Evolutionary conservation across 2,888 invertebrate genomes (phyloP).

Genomic region (Monochamus alternatus): DNA sequence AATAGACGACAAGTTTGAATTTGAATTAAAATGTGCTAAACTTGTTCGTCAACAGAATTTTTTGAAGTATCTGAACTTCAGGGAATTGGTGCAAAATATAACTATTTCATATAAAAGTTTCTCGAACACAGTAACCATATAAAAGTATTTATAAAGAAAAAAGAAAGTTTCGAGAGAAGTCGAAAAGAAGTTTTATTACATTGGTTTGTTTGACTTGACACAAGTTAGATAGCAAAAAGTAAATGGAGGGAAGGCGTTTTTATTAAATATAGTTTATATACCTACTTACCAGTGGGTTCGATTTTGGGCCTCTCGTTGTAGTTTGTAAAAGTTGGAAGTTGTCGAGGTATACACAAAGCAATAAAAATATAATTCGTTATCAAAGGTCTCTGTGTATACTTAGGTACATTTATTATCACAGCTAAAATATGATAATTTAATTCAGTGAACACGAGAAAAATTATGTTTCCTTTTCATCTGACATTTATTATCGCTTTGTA

Average conservation of each 20-base stretch:
- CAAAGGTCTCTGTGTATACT: too few relatives aligned
- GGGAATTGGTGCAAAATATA: constrained; percentile 22
- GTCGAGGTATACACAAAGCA: not conserved
- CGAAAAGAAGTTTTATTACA: constrained; percentile 32
- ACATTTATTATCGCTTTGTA: too few relatives aligned
- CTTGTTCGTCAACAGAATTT: not conserved
- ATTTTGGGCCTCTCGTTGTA: constrained; percentile 9
- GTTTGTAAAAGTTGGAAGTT: not conserved
- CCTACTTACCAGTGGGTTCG: not conserved
- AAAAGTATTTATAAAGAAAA: constrained; percentile 35
- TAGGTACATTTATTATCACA: too few relatives aligned
- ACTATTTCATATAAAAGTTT: constrained; percentile 36
- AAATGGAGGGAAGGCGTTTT: constrained; percentile 21
- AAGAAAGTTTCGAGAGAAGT: constrained; percentile 34
- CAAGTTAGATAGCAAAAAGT: constrained; percentile 14
- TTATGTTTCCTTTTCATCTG: too few relatives aligned
- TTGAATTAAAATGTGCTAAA: not conserved
- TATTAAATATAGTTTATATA: constrained; percentile 26
- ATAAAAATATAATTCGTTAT: too few relatives aligned
- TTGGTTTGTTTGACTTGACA: constrained; percentile 23
- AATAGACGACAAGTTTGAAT: not conserved
- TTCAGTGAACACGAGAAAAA: too few relatives aligned
- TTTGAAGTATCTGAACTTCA: not conserved
- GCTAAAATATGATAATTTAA: too few relatives aligned
- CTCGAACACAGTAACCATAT: constrained; percentile 15